Evolutionary conservation across 2,797 vertebrate genomes (phyloP).

Genomic region (Halcyon smyrnensis): DNA sequence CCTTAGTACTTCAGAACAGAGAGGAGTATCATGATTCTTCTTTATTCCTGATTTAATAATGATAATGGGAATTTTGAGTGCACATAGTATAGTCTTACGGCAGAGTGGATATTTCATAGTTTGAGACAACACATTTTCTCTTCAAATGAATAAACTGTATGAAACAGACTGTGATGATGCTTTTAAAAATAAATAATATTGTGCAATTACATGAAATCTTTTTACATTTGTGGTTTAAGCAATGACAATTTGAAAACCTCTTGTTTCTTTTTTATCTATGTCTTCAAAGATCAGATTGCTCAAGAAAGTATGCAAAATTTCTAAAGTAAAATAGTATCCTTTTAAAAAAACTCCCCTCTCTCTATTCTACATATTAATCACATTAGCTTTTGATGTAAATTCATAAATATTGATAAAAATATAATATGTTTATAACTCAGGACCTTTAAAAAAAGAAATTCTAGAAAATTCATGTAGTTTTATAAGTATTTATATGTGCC

Average conservation of each 20-base stretch:
- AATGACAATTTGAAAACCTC: not conserved
- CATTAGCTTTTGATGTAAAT: not conserved
- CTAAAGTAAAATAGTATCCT: not conserved
- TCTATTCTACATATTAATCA: not conserved
- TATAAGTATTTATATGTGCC: not conserved
- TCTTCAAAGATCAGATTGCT: not conserved
- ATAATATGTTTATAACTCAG: rapidly evolving
- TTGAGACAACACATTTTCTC: not conserved
- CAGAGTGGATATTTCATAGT: not conserved
- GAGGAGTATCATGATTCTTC: not conserved
- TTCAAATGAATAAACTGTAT: not conserved
- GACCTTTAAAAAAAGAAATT: not conserved
- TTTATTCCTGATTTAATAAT: not conserved
- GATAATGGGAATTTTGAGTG: not conserved
- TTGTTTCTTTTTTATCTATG: not conserved
- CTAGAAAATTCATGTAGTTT: not conserved
- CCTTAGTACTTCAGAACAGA: not conserved
- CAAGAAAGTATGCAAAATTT: not conserved
- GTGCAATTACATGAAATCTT: not conserved
- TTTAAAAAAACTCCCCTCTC: not conserved
- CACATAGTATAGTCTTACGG: not conserved
- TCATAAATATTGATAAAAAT: not conserved
- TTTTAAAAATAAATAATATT: not conserved
- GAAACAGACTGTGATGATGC: not conserved
- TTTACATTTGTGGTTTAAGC: not conserved